Base-by-base conservation (phyloP, 2,797 vertebrate genomes). In the Neosilurus mollespiculum region DNA sequence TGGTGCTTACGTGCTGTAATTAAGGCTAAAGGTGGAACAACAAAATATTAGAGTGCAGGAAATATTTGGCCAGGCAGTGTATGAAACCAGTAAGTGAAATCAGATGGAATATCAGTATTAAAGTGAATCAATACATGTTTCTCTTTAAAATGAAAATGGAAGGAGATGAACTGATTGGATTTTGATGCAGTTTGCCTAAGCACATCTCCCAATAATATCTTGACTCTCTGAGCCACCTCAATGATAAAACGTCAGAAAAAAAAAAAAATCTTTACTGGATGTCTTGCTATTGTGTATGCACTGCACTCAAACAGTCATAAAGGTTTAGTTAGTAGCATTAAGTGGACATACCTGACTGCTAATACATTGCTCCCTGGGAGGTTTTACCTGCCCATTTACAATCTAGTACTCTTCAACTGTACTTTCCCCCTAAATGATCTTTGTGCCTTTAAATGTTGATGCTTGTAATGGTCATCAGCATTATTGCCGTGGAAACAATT, bases 401-500 rank as follows among this genome's bases (percentile, higher is more conserved):
- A 77, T 51, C 56, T 51, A 7, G 56, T 37, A 43, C 18, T n/a
- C 56, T 37, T 37, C 26, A n/a, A 12, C 11, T 76, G 15, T 51
- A 62, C 34, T 9, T 51, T 78, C 22, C 67, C 61, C 34, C 24
- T 15, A 22, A 37, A 61, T 51, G n/a, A 51, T 71, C 69, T 67
- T 54, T 43, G 77, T 61, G 53, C 83, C 66, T 26, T 26, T 67
- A 83, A 83, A 75, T 34, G 61, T 43, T 22, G 24, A 80, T 82
- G 76, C 77, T 18, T 18, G 49, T 24, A 83, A 49, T 70, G 61
- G 59, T 80, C 72, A 77, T 73, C 67, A 67, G 72, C 83, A 49
- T 24, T 43, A 82, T 84, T 30, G 12, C 70, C 72, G 80, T 70
- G 34, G 72, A 81, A 78, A 84, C 80, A 72, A 69, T 73, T 75